Base-by-base conservation (phyloP, 2,888 invertebrate genomes). In the Scrobipalpa costella region DNA sequence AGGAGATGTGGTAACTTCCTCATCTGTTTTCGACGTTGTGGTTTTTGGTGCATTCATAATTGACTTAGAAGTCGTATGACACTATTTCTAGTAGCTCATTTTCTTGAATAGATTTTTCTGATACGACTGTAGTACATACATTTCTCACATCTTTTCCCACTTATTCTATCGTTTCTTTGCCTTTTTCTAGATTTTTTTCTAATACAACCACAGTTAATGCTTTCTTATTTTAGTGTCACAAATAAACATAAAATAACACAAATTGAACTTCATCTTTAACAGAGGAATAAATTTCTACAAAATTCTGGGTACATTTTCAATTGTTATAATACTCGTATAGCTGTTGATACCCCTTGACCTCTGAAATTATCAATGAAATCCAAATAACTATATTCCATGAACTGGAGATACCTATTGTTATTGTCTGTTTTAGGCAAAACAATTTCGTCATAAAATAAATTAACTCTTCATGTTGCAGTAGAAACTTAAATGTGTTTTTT, bases 301-400 rank as follows among this genome's bases (percentile, higher is more conserved):
- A 66, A 63, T 62, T 63, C 63, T 68, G 57, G 9, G 27, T n/a
- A 19, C 17, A 40, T 59, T 59, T 21, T 59, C 3, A 11, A 21
- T 57, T 57, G 38, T n/a, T n/a, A n/a, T n/a, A n/a, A n/a, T n/a
- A n/a, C n/a, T n/a, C n/a, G n/a, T 57, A 57, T 0, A 40, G 3
- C 6, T 19, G 27, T 64, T 27, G 83, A 83, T 83, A 81, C 76
- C 78, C 66, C 67, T 62, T 78, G 73, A 78, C 79, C 79, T 73
- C 74, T 62, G 68, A 68, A 67, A 63, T 72, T 73, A 78, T 78
- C 66, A 63, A 52, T 47, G 27, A 27, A 40, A 50, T 40, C 8
- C 59, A 5, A 27, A n/a, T n/a, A 21, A 19, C 19, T 27, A 13
- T 67, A 63, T 76, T 75, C 75, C 69, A 63, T 66, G 75, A 72